Evolutionary conservation across 2,113 vertebrate species (phyloP).

Genomic region (Mustela nigripes): DNA sequence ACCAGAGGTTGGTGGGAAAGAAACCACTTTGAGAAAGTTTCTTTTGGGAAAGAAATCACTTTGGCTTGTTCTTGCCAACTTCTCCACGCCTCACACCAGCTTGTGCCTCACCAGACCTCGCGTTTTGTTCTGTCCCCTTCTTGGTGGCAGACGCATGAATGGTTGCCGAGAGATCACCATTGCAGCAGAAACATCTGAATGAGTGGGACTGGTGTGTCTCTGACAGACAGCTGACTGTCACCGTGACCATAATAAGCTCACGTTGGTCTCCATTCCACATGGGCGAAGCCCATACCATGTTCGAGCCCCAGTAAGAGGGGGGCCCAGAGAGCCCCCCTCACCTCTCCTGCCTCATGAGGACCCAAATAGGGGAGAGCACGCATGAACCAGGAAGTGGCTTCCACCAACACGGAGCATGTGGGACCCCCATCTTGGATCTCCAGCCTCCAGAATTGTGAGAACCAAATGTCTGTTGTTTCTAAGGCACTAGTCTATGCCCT

Average conservation of each 20-base stretch:
- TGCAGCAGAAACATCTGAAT: slow-evolving; percentile 25
- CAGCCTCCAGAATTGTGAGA: not conserved
- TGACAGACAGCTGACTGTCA: not conserved
- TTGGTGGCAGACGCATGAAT: not conserved
- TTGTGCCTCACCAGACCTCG: slow-evolving; percentile 32
- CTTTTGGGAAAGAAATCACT: no score
- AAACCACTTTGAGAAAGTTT: no score
- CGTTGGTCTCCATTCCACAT: not conserved
- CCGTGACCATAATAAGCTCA: not conserved
- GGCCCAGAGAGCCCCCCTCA: not conserved
- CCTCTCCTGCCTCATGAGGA: not conserved
- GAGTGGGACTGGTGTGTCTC: slow-evolving; percentile 26
- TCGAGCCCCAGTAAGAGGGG: not conserved
- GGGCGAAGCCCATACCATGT: not conserved
- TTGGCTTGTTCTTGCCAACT: not conserved
- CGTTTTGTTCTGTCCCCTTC: not conserved
- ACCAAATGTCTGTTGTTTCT: not conserved
- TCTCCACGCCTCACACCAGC: not conserved
- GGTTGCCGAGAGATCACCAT: not conserved
- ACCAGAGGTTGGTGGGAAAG: not conserved
- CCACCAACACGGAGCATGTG: no score
- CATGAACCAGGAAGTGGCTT: not conserved
- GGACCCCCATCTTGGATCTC: not conserved
- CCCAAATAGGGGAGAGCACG: not conserved
- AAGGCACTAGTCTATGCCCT: no score